phyloP scores from a whole-genome alignment of 2,888 invertebrate genomes.

The Branchipolynoe longqiensis region DNA sequence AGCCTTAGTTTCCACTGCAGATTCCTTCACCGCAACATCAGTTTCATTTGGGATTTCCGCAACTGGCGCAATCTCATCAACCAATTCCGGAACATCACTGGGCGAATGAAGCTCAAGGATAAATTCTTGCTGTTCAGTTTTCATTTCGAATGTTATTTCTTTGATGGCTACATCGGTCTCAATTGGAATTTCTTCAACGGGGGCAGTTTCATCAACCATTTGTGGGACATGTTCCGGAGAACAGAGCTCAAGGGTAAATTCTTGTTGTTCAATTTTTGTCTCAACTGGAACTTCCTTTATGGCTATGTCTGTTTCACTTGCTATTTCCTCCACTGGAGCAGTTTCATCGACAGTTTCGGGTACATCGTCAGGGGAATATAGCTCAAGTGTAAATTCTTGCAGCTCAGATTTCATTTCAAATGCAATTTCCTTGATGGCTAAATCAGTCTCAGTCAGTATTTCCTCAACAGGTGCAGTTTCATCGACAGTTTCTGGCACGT shows the following conservation, averaged over 20 bases:
- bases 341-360: slow-evolving; percentile 2
- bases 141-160: neutral
- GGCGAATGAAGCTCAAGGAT: neutral
- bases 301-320: neutral
- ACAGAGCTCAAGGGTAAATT: slow-evolving; percentile 20
- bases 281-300: neutral
- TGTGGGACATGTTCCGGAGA: neutral
- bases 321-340: slow-evolving; percentile 33
- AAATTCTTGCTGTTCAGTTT: slow-evolving; percentile 31
- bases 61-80: slow-evolving; percentile 5
- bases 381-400: slow-evolving; percentile 28
- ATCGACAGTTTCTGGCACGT: neutral
- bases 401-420: neutral
- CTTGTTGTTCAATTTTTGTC: slow-evolving; percentile 12
- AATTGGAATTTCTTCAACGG: slow-evolving; percentile 24
- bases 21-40: neutral
- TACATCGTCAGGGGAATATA: neutral
- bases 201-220: neutral
- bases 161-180: neutral
- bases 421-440: neutral
- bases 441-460: neutral
- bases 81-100: neutral
- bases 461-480: slow-evolving; percentile 8
- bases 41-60: slow-evolving; percentile 14
- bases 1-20: neutral